Base-by-base conservation (phyloP, 2,113 vertebrate genomes). In the Castor canadensis region DNA sequence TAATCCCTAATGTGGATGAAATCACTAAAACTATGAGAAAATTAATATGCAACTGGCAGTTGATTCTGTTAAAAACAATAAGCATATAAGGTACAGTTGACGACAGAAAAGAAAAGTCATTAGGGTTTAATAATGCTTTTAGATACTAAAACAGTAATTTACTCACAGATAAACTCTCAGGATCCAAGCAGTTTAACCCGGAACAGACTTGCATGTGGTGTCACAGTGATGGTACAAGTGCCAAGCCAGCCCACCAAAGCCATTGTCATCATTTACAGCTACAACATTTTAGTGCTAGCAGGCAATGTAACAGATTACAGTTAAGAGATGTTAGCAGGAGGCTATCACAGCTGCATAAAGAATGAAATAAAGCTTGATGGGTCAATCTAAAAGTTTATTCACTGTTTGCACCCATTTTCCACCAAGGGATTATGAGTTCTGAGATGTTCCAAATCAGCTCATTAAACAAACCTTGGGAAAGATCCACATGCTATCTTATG, bases 401-500 rank as follows among this genome's bases (percentile, higher is more conserved):
- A 71, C 22, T 83, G 45, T 47, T 73, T n/a, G 28, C 71, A 76
- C 38, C 60, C 7, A 75, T 38, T 28, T 38, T 52, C 38, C 67
- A 60, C 58, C 45, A 77, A 52, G 38, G 52, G 71, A 80, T 84
- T 69, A 69, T 52, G 26, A 60, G 19, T 89, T 72, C 64, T 71
- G 85, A 92, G 49, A 49, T 16, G 30, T 64, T 77, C 73, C 32
- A 62, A 54, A 86, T 62, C 19, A 85, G 54, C 58, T 85, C 62
- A 72, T 5, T 49, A 82, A 75, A 43, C 90, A 76, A 71, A 91
- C 54, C 49, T 69, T 9, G 2, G 15, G 16, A 52, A 85, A 45
- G 38, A 32, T 1, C 3, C 24, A 26, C 1, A 0, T 22, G 32
- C 15, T 54, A 58, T n/a, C 6, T 3, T 10, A 47, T 3, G n/a